phyloP scores from a whole-genome alignment of 2,113 vertebrate genomes.

The Butorides virescens region DNA sequence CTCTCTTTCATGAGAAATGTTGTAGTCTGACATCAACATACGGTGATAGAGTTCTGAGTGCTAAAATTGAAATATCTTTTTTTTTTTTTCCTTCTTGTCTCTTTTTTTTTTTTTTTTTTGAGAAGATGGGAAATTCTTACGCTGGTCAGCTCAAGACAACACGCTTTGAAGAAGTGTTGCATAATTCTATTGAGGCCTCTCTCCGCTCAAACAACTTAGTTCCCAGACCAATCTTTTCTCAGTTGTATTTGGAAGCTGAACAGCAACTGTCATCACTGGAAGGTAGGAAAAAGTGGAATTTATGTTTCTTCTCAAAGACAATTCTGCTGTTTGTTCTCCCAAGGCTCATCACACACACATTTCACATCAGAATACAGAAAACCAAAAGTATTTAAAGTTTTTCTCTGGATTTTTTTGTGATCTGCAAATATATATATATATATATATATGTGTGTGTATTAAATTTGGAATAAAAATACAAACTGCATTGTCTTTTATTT shows the following conservation, averaged over 20 bases:
- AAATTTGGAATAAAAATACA: not conserved
- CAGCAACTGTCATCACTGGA: conserved; percentile 80
- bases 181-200: conserved; percentile 95
- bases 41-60: not conserved
- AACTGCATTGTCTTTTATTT: not conserved
- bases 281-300: conserved; percentile 72
- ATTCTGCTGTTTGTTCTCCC: not conserved
- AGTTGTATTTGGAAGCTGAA: conserved; percentile 93
- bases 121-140: conserved; percentile 95
- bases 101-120: not conserved
- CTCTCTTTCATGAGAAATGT: not conserved
- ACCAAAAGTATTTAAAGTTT: not conserved
- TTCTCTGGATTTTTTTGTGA: not conserved
- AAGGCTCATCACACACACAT: not conserved
- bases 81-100: not conserved
- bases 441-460: not conserved
- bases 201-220: conserved; percentile 90
- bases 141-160: conserved; percentile 92
- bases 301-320: not conserved
- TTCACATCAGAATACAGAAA: not conserved
- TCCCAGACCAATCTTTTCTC: conserved; percentile 93
- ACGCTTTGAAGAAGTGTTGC: conserved; percentile 94
- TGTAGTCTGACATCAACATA: not conserved
- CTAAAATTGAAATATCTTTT: not conserved
- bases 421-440: not conserved